phyloP scores from a whole-genome alignment of 2,888 invertebrate species.

The Hoplodrina ambigua region DNA sequence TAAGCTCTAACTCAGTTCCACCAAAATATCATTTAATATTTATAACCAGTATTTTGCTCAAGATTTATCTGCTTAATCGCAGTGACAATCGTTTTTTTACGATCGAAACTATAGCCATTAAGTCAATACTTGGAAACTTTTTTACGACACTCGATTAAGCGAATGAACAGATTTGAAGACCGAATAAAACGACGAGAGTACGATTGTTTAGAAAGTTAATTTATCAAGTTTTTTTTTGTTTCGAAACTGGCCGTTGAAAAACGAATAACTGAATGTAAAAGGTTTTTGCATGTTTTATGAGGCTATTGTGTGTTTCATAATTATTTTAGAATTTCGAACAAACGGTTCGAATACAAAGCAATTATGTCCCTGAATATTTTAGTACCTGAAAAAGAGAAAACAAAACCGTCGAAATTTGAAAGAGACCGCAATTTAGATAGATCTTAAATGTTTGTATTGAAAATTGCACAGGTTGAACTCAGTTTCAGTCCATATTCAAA shows the following conservation, averaged over 20 bases:
- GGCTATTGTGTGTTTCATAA: constrained; percentile 36
- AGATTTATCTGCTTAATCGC: constrained; percentile 42
- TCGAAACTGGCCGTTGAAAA: constrained; percentile 33
- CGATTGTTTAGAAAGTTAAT: constrained; percentile 65
- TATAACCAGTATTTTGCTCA: constrained; percentile 30
- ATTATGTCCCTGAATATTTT: constrained; percentile 20
- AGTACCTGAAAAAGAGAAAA: neutral
- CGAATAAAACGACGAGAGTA: constrained; percentile 66
- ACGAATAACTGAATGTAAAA: constrained; percentile 53
- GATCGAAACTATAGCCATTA: constrained; percentile 67
- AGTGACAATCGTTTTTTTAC: constrained; percentile 63
- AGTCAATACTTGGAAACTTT: constrained; percentile 70
- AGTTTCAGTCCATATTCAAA: constrained; percentile 69
- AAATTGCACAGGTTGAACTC: constrained; percentile 72
- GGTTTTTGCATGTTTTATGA: constrained; percentile 42
- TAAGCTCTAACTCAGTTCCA: neutral
- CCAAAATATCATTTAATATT: constrained; percentile 26
- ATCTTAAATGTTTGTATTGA: constrained; percentile 55
- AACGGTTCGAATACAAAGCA: constrained; percentile 24
- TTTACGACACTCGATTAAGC: constrained; percentile 74
- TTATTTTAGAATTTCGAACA: constrained; percentile 66
- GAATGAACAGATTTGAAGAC: constrained; percentile 68
- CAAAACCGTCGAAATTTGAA: constrained; percentile 21
- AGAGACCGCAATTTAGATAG: constrained; percentile 15
- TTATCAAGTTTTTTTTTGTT: constrained; percentile 62